phyloP scores from a whole-genome alignment of 2,797 vertebrate species.

The Arnoldichthys spilopterus region DNA sequence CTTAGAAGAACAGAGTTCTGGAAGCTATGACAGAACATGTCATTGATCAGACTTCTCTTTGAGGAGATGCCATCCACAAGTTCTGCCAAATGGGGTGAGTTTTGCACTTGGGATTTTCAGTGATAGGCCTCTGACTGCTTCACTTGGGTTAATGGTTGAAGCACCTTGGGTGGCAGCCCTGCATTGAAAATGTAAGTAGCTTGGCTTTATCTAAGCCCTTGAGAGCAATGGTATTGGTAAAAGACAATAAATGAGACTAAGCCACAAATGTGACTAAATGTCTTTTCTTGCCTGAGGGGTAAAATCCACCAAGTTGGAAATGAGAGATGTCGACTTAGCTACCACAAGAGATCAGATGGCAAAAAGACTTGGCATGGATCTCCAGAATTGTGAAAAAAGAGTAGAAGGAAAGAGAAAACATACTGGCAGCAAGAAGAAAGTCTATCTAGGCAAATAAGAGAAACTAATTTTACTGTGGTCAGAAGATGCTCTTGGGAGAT shows the following conservation, averaged over 20 bases:
- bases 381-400: neutral
- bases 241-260: conserved; percentile 5
- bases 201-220: neutral
- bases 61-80: conserved; percentile 8
- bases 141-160: neutral
- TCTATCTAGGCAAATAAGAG: neutral
- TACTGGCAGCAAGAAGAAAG: neutral
- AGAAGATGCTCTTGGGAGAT: conserved; percentile 4
- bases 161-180: neutral
- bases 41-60: conserved; percentile 9
- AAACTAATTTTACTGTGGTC: neutral
- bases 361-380: neutral
- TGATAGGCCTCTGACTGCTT: neutral
- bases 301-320: neutral
- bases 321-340: neutral
- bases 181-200: conserved; percentile 1
- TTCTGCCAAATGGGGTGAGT: conserved; percentile 3
- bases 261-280: neutral
- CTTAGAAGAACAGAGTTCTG: neutral
- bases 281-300: neutral
- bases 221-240: neutral
- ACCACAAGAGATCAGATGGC: neutral
- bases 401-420: neutral
- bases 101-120: neutral
- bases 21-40: conserved; percentile 1